A percentile compares a stretch with the other conserved stretches of the same genome.
These are phyloP conservation scores for Clavelina lepadiformis DNA, from an alignment of 23 tunicate genomes.

Conservation along the genomic window DNA sequence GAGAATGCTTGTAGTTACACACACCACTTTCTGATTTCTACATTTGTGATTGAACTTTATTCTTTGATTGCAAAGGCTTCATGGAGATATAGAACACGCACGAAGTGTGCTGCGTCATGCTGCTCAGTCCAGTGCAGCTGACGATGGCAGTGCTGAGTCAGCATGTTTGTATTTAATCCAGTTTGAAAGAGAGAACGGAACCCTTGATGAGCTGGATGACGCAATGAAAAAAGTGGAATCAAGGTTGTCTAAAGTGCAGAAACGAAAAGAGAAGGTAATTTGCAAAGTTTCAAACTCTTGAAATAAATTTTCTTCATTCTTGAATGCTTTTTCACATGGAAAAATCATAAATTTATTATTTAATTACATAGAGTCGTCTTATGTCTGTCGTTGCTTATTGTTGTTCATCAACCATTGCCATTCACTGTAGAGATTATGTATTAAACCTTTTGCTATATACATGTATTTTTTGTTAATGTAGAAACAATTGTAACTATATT, in stretches of 20 bases:
- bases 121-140: slow-evolving; percentile 63
- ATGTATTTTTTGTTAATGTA: too few relatives aligned
- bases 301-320: neutral
- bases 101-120: slow-evolving; percentile 63
- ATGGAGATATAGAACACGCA: slow-evolving; percentile 42
- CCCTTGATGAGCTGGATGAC: slow-evolving; percentile 57
- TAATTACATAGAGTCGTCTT: too few relatives aligned
- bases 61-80: slow-evolving; percentile 14
- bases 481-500: too few relatives aligned
- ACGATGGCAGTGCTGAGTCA: slow-evolving; percentile 57
- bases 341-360: too few relatives aligned
- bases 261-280: slow-evolving; percentile 62
- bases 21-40: too few relatives aligned
- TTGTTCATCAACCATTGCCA: neutral
- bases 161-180: slow-evolving; percentile 41
- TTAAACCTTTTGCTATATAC: too few relatives aligned
- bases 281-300: neutral
- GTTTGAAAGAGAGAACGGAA: slow-evolving; percentile 85
- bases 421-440: too few relatives aligned
- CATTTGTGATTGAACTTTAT: too few relatives aligned
- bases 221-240: slow-evolving; percentile 46
- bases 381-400: neutral
- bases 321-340: neutral
- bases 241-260: slow-evolving; percentile 56
- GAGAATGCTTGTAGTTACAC: too few relatives aligned